These are phyloP conservation scores for Alectoris magna DNA, from an alignment of 2,797 vertebrate genomes.

Conservation along the genomic window DNA sequence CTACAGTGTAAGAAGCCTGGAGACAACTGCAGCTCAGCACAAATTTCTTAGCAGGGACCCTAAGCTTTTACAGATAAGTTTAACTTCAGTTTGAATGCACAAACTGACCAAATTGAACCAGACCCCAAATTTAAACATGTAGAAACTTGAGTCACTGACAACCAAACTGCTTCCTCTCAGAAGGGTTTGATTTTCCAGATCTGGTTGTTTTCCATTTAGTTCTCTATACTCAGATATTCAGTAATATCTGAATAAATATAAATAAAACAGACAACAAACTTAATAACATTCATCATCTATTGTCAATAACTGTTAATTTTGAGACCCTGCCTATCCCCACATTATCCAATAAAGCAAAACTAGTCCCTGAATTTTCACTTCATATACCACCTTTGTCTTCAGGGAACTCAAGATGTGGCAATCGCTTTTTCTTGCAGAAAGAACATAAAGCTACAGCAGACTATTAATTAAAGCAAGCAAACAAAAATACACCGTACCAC, in stretches of 20 bases:
- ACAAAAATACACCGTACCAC: rapidly evolving
- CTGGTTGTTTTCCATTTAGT: not conserved
- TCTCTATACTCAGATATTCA: not conserved
- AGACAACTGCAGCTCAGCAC: not conserved
- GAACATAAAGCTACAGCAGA: not conserved
- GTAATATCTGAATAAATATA: not conserved
- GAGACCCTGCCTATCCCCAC: not conserved
- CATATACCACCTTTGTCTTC: not conserved
- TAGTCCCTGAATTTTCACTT: not conserved
- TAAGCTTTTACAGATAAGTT: not conserved
- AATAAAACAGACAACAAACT: not conserved
- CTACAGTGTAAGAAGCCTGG: not conserved
- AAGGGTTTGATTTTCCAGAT: not conserved
- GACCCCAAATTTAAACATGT: not conserved
- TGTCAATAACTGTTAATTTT: not conserved
- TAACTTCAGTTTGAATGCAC: not conserved
- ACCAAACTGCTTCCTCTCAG: not conserved
- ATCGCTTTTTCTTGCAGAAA: not conserved
- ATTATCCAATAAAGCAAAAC: not conserved
- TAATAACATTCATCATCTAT: not conserved
- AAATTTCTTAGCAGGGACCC: not conserved
- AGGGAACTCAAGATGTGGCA: not conserved
- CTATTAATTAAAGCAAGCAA: not conserved
- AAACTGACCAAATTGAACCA: rapidly evolving
- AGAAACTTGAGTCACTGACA: not conserved